These are phyloP conservation scores for Lepidurus arcticus DNA, from an alignment of 1,140 invertebrate genomes.

Conservation along the genomic window DNA sequence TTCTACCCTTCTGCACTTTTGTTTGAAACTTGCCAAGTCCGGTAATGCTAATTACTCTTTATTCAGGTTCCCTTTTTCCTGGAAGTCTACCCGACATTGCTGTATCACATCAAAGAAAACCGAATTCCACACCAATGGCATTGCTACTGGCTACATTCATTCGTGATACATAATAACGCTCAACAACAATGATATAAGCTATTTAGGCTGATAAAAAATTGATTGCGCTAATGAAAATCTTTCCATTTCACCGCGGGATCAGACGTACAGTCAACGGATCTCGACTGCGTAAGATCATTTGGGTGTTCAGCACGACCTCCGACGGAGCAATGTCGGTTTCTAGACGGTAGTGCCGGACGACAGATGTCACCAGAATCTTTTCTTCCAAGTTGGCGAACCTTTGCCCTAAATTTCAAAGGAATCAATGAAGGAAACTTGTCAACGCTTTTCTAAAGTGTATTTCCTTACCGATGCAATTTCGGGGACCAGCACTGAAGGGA, in stretches of 20 bases:
- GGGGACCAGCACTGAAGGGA: slow-evolving; percentile 77
- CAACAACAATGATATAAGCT: neutral
- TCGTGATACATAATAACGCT: neutral
- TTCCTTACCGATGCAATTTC: slow-evolving; percentile 67
- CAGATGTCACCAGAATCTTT: neutral
- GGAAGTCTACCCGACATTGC: too few species aligned
- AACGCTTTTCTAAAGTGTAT: too few species aligned
- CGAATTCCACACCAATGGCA: too few species aligned
- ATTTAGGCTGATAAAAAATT: neutral
- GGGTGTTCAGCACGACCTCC: neutral
- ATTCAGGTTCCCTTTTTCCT: too few species aligned
- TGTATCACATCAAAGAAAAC: too few species aligned
- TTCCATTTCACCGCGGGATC: neutral
- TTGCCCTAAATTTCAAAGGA: neutral
- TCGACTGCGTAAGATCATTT: neutral
- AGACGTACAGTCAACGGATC: neutral
- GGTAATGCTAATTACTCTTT: too few species aligned
- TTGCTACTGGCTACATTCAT: too few species aligned
- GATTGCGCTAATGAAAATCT: too few species aligned
- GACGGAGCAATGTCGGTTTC: neutral
- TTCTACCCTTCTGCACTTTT: too few species aligned
- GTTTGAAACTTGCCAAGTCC: too few species aligned
- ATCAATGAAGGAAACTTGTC: too few species aligned
- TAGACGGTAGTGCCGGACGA: neutral
- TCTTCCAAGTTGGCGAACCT: neutral